Evolutionary conservation across 2,888 invertebrate genomes (phyloP).

Genomic region (Bembecia ichneumoniformis): DNA sequence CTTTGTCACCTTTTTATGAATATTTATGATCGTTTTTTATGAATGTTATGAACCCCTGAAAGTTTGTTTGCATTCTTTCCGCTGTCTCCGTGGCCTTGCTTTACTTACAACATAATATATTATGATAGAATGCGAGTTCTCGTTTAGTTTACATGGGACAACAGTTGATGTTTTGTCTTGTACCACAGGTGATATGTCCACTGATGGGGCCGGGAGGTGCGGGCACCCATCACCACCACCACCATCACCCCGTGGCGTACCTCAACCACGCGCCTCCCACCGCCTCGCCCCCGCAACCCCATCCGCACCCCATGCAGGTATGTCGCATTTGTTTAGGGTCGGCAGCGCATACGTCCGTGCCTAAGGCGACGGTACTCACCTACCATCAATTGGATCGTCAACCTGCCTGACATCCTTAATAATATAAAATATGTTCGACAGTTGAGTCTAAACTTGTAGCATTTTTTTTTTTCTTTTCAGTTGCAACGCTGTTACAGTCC

Average conservation of each 20-base stretch:
- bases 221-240: constrained; percentile 42
- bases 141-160: no score
- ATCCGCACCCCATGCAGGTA: constrained; percentile 49
- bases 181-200: constrained; percentile 51
- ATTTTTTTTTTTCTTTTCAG: no score
- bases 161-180: neutral
- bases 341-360: neutral
- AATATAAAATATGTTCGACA: neutral
- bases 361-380: no score
- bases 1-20: no score
- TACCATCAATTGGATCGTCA: no score
- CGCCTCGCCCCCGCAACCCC: constrained; percentile 52
- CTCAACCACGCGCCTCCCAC: constrained; percentile 64
- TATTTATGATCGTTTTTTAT: no score
- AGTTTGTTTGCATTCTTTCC: no score
- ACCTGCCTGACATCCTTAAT: neutral
- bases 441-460: neutral
- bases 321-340: constrained; percentile 1
- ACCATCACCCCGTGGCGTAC: constrained; percentile 63
- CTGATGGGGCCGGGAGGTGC: constrained; percentile 46
- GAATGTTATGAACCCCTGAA: no score
- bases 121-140: no score
- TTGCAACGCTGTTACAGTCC: no score
- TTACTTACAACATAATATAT: no score
- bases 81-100: no score